phyloP scores from a whole-genome alignment of 1,140 invertebrate species.

The Cherax destructor region DNA sequence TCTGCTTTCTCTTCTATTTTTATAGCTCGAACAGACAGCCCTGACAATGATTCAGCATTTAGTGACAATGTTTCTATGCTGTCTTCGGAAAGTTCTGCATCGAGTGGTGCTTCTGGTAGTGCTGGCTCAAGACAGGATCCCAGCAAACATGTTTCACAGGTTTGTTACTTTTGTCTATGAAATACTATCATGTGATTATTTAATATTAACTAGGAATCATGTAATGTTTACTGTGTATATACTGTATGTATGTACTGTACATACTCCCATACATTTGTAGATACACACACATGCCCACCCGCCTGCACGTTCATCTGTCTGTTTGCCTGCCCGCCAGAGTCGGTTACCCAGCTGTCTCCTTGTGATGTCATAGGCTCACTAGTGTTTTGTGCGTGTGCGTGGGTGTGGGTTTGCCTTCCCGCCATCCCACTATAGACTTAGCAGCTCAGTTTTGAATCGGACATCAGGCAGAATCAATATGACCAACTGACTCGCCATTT shows the following conservation, averaged over 20 bases:
- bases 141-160: slow-evolving; percentile 51
- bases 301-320: no score
- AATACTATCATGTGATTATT: neutral
- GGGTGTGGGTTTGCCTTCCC: no score
- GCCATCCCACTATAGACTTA: no score
- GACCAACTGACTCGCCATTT: no score
- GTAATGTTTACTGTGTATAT: neutral
- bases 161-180: neutral
- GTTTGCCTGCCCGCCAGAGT: no score
- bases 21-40: slow-evolving; percentile 87
- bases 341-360: no score
- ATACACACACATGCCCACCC: neutral
- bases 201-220: neutral
- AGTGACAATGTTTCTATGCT: slow-evolving; percentile 95
- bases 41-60: slow-evolving; percentile 98
- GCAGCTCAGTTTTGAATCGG: no score
- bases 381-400: no score
- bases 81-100: slow-evolving; percentile 92
- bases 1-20: neutral
- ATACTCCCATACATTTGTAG: no score
- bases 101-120: slow-evolving; percentile 84
- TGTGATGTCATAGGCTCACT: no score
- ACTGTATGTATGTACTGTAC: no score
- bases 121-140: slow-evolving; percentile 75
- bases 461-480: no score